Conservation (phyloP, 2,113 vertebrate species). For the Hipposideros armiger region DNA sequence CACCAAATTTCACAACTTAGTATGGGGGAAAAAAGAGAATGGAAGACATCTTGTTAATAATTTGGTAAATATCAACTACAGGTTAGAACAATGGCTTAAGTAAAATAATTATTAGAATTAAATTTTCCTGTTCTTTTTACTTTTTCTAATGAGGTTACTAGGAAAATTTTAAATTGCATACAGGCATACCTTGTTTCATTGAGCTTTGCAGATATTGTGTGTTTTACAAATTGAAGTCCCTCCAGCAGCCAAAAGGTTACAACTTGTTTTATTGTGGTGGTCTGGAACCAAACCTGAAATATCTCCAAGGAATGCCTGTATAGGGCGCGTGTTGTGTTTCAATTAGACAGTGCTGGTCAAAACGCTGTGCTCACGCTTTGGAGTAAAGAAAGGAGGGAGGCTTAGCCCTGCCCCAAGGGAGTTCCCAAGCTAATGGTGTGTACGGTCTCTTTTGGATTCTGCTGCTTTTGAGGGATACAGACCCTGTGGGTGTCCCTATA, state of each 20-base stretch:
- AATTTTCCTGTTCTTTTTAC: background rate
- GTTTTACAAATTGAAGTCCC: background rate
- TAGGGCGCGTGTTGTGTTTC: background rate
- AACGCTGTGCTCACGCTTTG: background rate
- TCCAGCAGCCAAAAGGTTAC: background rate
- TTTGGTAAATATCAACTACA: background rate
- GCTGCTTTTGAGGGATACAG: background rate
- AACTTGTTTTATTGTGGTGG: background rate
- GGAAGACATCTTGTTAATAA: background rate
- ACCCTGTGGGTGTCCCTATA: background rate
- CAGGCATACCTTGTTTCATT: background rate
- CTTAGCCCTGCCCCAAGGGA: background rate
- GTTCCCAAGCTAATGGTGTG: background rate
- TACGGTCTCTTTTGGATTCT: background rate
- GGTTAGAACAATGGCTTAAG: background rate
- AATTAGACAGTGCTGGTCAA: background rate
- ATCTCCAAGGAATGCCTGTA: background rate
- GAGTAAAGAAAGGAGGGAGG: background rate
- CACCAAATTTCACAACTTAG: background rate
- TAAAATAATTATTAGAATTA: background rate
- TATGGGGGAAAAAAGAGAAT: background rate
- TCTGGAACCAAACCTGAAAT: background rate
- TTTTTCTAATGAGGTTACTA: background rate
- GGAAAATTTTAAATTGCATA: background rate
- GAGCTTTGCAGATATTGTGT: background rate